These are phyloP conservation scores for Caenorhabditis panamensis DNA, from an alignment of 2,888 invertebrate genomes.

Conservation along the genomic window DNA sequence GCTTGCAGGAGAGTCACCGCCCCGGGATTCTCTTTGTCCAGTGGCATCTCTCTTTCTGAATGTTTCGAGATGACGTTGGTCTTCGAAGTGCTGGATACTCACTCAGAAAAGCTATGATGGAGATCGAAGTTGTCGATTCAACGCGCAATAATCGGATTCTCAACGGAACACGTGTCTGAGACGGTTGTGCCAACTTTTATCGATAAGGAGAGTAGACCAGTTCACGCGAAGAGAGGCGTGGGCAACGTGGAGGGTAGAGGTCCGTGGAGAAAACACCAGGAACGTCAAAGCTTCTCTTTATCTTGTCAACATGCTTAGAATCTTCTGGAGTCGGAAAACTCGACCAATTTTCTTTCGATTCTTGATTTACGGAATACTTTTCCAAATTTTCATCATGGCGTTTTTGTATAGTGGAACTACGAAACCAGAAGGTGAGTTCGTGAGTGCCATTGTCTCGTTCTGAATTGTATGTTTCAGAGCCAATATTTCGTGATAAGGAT, in stretches of 20 bases:
- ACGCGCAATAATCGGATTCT: not conserved
- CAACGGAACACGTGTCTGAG: not conserved
- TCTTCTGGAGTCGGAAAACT: not conserved
- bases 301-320: not conserved
- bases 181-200: not conserved
- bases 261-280: not conserved
- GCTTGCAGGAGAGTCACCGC: constrained; percentile 48
- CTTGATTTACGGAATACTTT: constrained; percentile 6
- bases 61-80: too few species aligned
- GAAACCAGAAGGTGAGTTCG: constrained; percentile 18
- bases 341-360: constrained; percentile 6
- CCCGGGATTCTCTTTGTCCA: constrained; percentile 40
- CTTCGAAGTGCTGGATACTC: not conserved
- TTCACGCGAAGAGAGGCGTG: not conserved
- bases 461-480: too few species aligned
- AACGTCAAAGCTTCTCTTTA: too few species aligned
- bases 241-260: not conserved
- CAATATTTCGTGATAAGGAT: constrained; percentile 16
- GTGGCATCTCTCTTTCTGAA: constrained; percentile 36
- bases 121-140: constrained; percentile 14
- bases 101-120: constrained; percentile 18
- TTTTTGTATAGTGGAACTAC: not conserved
- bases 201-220: not conserved
- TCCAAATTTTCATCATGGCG: constrained; percentile 9
- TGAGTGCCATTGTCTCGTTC: too few species aligned